Evolutionary conservation across 2,888 invertebrate genomes (phyloP), one percentile per base, ranked within the genome.

Genomic region (Sipha maydis): DNA sequence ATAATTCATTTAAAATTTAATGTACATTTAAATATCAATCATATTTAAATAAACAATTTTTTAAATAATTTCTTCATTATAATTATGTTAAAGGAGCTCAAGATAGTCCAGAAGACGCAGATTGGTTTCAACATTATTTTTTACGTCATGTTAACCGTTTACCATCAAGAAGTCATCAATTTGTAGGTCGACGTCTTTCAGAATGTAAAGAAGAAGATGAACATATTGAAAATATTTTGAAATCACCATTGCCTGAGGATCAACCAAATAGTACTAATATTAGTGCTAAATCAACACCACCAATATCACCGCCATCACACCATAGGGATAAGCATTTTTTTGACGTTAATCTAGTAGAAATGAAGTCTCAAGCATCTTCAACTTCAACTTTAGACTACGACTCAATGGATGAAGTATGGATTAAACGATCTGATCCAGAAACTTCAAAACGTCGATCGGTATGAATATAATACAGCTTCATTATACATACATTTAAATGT

Each of bases 181-280:
- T 34, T 92, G 91, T n/a, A 90, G 91, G 79, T 92, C 93, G 96
- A 56, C 94, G 96, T 25, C 92, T 96, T 90, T 96, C 96, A 5
- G 96, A 96, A 92, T 96, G 96, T 91, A 94, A 95, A 89, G 96
- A 96, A 91, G 96, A 96, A 92, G 96, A 96, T 91, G 96, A 96
- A 91, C 85, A 89, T 61, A 38, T 80, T 54, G 89, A 89, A 80
- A 80, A 76, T 76, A 83, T 89, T 88, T 73, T 86, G 34, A 89
- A 90, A 89, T 85, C 83, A 67, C 54, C 83, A 83, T 21, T 79
- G 19, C 69, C 83, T 77, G 77, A 83, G 17, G 83, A 79, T 28
- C 67, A 83, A 75, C 76, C 69, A 8, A 86, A 17, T 82, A 82
- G 75, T 82, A 76, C 88, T 88, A 80, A 73, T n/a, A 80, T 82